Base-by-base conservation (phyloP, 1,140 invertebrate genomes). In the Pinna nobilis region DNA sequence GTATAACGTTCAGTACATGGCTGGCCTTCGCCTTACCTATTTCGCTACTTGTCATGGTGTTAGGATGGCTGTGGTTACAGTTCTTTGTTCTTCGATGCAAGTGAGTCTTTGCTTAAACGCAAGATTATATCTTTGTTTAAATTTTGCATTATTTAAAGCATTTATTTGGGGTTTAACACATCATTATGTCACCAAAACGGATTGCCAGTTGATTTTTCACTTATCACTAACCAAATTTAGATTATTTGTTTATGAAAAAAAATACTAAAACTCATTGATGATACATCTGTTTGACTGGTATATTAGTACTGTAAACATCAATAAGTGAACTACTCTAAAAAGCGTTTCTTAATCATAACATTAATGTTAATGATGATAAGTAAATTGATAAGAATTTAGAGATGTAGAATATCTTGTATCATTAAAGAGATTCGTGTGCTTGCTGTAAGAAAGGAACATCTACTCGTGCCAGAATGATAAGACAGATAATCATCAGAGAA, bases 31-130 rank as follows among this genome's bases (percentile, higher is more conserved):
- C 63, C 7, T 20, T 66, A 6, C 63, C 63, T 4, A 23, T 66
- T 6, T 66, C 63, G 2, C 35, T 66, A 6, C 5, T 66, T 6
- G 47, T 49, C 15, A 30, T 66, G 28, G 0, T 51, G 4, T 35
- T 66, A 23, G 63, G 63, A 51, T 66, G 63, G 63, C 20, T 66
- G 18, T 66, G 63, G 63, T n/a, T 66, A 32, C 47, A 66, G 18
- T 3, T 66, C 15, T 50, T 66, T 25, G 13, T 50, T 7, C 47
- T 66, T 11, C 44, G 44, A 35, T 66, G 63, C 63, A 51, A 33
- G 63, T 66, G 51, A 28, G 63, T n/a, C 15, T 20, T 23, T 6
- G 32, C 15, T 4, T 28, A 23, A 53, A 23, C 50, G 32, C 23
- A 15, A 28, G 50, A 53, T n/a, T n/a, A n/a, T n/a, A n/a, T n/a